phyloP scores from a whole-genome alignment of 1,140 invertebrate species.

The Drosophila bocqueti region DNA sequence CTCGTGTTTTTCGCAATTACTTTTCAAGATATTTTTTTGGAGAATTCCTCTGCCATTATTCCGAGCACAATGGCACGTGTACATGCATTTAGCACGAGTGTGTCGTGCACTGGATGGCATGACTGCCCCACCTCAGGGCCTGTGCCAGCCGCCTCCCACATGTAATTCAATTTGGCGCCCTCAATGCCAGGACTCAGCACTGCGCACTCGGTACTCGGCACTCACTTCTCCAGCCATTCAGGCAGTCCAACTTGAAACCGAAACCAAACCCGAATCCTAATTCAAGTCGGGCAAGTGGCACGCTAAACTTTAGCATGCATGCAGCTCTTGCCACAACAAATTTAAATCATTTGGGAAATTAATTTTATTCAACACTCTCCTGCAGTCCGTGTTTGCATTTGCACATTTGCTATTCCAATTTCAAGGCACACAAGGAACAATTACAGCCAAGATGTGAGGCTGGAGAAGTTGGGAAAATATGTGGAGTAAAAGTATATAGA shows the following conservation, averaged over 20 bases:
- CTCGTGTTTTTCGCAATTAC: slow-evolving; percentile 6
- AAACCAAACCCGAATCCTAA: slow-evolving; percentile 48
- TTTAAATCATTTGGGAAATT: slow-evolving; percentile 83
- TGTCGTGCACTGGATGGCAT: slow-evolving; percentile 30
- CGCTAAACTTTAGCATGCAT: slow-evolving; percentile 50
- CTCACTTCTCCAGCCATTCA: slow-evolving; percentile 28
- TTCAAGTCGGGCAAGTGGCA: slow-evolving; percentile 44
- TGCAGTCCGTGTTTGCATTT: slow-evolving; percentile 25
- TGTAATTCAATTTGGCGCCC: slow-evolving; percentile 45
- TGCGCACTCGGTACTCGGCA: slow-evolving; percentile 6
- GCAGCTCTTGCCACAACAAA: slow-evolving; percentile 54
- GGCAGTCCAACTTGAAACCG: slow-evolving; percentile 20
- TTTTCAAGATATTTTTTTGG: slow-evolving; percentile 3
- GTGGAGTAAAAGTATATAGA: no score
- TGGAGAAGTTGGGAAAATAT: no score
- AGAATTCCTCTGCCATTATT: slow-evolving; percentile 15
- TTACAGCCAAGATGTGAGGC: background rate
- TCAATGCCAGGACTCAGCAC: slow-evolving; percentile 17
- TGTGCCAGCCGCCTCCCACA: background rate
- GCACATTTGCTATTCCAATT: slow-evolving; percentile 6
- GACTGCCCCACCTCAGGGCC: slow-evolving; percentile 2
- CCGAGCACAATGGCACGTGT: slow-evolving; percentile 7
- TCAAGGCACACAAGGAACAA: background rate
- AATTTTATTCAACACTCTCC: slow-evolving; percentile 73
- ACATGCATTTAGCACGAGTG: slow-evolving; percentile 11